Evolutionary conservation across 2,797 vertebrate genomes (phyloP).

Genomic region (Hylomyscus alleni): DNA sequence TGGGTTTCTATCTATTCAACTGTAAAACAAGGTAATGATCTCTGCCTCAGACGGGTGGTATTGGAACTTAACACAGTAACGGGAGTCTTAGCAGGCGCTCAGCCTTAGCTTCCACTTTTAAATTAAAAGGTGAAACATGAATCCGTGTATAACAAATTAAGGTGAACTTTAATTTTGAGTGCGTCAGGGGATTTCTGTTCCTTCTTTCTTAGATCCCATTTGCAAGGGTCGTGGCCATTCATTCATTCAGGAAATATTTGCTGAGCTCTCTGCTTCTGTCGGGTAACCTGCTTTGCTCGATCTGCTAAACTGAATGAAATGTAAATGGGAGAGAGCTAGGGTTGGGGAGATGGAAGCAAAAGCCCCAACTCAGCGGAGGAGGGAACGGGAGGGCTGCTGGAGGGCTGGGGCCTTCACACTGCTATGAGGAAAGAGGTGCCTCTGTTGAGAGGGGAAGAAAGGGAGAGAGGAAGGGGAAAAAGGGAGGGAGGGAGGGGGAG

Average conservation of each 20-base stretch:
- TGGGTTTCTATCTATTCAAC: constrained; percentile 49
- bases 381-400: background rate
- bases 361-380: background rate
- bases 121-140: constrained; percentile 52
- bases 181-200: constrained; percentile 40
- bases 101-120: constrained; percentile 30
- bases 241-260: constrained; percentile 67
- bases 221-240: constrained; percentile 32
- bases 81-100: background rate
- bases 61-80: constrained; percentile 42
- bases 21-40: constrained; percentile 37
- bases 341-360: background rate
- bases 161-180: constrained; percentile 54
- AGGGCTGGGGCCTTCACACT: background rate
- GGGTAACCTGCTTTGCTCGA: constrained; percentile 7
- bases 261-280: constrained; percentile 52
- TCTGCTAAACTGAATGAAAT: constrained; percentile 30
- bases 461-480: too few species aligned
- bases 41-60: constrained; percentile 15
- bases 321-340: background rate
- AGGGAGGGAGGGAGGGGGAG: too few species aligned
- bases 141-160: constrained; percentile 35
- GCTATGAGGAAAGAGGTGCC: background rate
- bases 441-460: background rate
- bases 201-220: constrained; percentile 55